Evolutionary conservation across 2,113 vertebrate genomes (phyloP).

Genomic region (Macquaria australasica): DNA sequence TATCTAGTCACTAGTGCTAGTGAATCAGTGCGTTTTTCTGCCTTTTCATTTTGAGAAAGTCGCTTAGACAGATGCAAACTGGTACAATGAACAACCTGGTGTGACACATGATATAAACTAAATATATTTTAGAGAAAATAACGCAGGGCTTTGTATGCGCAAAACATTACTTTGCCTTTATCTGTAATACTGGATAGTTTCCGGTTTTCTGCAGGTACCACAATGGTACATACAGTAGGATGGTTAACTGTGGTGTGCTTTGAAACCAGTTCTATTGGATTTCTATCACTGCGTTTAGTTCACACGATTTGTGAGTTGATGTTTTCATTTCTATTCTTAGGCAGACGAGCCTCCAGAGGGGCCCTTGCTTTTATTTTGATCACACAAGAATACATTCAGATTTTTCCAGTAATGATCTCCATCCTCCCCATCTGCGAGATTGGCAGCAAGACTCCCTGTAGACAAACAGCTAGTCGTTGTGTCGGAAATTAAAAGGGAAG

Average conservation of each 20-base stretch:
- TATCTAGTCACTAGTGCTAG: not conserved
- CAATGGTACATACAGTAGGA: constrained; percentile 16
- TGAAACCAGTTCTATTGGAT: constrained; percentile 62
- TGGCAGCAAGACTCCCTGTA: constrained; percentile 55
- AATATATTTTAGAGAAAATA: constrained; percentile 9
- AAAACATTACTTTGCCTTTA: constrained; percentile 16
- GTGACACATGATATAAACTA: constrained; percentile 14
- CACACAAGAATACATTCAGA: constrained; percentile 67
- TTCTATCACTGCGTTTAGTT: constrained; percentile 59
- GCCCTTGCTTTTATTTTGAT: constrained; percentile 64
- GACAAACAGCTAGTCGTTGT: constrained; percentile 33
- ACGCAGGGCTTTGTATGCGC: constrained; percentile 3
- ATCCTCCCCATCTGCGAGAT: constrained; percentile 52
- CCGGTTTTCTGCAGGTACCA: constrained; percentile 10
- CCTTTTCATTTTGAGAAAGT: constrained; percentile 6
- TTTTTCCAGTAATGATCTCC: constrained; percentile 73
- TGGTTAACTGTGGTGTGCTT: constrained; percentile 38
- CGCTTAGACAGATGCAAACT: not conserved
- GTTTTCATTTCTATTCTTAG: constrained; percentile 73
- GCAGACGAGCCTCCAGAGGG: constrained; percentile 55
- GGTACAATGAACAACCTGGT: not conserved
- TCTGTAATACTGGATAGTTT: constrained; percentile 32
- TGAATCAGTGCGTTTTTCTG: not conserved
- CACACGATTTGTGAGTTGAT: constrained; percentile 55
- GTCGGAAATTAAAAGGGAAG: constrained; percentile 50